Percentiles rank a stretch among this genome's conserved stretches.
Conservation (phyloP, 2,888 invertebrate species). For the Rhagonycha lutea region DNA sequence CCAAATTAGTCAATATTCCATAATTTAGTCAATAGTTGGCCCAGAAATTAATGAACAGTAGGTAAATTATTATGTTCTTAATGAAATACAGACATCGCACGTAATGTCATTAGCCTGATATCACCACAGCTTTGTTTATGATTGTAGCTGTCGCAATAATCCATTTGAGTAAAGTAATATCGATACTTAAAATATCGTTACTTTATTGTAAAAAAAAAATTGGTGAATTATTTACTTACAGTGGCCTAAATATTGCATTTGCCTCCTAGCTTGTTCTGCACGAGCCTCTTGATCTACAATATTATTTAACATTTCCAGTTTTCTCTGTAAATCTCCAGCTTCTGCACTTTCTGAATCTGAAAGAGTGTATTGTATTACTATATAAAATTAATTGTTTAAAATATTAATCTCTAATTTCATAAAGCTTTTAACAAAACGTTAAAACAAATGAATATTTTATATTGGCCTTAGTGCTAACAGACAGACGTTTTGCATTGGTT, state of each 20-base stretch:
- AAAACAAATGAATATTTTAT: no score
- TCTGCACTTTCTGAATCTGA: conserved; percentile 86
- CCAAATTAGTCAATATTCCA: no score
- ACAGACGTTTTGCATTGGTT: no score
- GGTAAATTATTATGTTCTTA: background rate
- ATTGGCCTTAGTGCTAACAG: no score
- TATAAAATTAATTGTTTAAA: background rate
- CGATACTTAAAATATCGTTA: background rate
- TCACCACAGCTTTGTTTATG: no score
- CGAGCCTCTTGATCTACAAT: conserved; percentile 86
- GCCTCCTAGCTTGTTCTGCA: conserved; percentile 76
- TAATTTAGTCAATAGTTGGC: background rate
- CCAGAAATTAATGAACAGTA: background rate
- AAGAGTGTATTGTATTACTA: conserved; percentile 38
- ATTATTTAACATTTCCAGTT: conserved; percentile 87
- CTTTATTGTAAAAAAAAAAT: background rate
- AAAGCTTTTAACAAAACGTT: no score
- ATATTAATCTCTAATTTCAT: background rate
- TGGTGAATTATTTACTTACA: conserved; percentile 65
- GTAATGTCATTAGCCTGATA: background rate
- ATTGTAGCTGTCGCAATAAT: no score
- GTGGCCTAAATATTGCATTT: conserved; percentile 80
- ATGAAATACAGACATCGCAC: background rate
- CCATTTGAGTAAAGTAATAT: background rate
- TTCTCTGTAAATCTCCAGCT: conserved; percentile 85